Evolutionary conservation across 2,113 vertebrate species (phyloP).

Genomic region (Pseudorectes ferrugineus): DNA sequence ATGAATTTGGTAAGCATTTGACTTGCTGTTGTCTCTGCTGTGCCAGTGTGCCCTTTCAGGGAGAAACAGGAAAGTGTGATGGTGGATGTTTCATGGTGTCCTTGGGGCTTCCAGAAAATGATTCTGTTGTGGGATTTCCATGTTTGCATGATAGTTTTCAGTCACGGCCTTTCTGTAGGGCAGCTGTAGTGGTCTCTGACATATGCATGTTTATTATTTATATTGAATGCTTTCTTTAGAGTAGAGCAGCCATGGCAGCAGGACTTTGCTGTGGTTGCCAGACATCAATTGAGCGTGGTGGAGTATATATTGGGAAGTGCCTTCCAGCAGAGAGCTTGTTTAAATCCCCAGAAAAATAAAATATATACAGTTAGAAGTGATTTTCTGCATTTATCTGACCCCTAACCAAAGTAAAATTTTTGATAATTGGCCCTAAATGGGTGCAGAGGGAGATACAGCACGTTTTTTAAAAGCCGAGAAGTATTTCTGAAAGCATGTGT

Average conservation of each 20-base stretch:
- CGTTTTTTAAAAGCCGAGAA: neutral
- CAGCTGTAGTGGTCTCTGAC: neutral
- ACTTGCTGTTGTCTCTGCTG: neutral
- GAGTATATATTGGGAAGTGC: neutral
- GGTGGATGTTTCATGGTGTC: neutral
- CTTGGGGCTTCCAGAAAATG: neutral
- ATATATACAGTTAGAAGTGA: neutral
- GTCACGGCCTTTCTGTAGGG: neutral
- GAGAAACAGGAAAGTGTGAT: neutral
- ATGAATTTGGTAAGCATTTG: slow-evolving; percentile 86
- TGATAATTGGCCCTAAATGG: neutral
- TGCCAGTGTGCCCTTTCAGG: neutral
- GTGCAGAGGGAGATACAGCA: neutral
- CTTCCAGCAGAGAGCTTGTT: neutral
- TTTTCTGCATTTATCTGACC: neutral
- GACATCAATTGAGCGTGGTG: neutral
- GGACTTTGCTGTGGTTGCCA: neutral
- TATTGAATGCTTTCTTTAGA: neutral
- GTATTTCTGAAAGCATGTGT: neutral
- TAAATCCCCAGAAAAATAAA: neutral
- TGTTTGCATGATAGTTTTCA: neutral
- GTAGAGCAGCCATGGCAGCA: neutral
- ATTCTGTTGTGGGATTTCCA: neutral
- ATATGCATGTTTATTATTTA: neutral
- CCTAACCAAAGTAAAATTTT: neutral